Evolutionary conservation across 23 tunicate genomes (phyloP), one percentile per base, ranked within the genome.

Genomic region (Pegea sp.): DNA sequence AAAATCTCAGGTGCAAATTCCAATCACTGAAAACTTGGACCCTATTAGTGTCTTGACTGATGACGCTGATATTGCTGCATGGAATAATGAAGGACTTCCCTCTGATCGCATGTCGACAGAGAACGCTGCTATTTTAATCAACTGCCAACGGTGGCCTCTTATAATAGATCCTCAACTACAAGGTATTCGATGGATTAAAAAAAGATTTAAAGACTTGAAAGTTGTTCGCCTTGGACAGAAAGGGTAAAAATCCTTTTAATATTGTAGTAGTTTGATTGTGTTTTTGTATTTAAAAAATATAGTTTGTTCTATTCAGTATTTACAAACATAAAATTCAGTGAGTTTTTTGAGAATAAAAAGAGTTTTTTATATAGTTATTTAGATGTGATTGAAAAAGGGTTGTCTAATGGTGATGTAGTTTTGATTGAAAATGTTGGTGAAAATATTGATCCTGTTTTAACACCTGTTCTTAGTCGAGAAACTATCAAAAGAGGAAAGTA

Each of bases 21-120:
- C 99, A 1, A 79, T 50, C 33, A 91, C 99, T 0, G 93, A 78
- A 57, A 78, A 66, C 2, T 57, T 91, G 0, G 99, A 91, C 50
- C 79, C 92, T 6, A 46, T 91, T 5, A 28, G 71, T 2, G 75
- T 91, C 61, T 67, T 91, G 52, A 91, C 92, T 49, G 99, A 78
- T 43, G 99, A 78, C 55, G 90, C 99, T 16, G 92, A 71, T 53
- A 69, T 91, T 27, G 99, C 99, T 2, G 49, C 71, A 3, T 91
- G 99, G 99, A 91, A 91, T 49, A 91, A 91, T 62, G 86, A 91
- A 38, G 99, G 99, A 24, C 56, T 91, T 1, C 99, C 99, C 1
- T 79, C 99, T 3, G 99, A 91, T 38, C 57, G 92, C 2, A 91
- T 91, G 99, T 91, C 99, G 22, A 78, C 81, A 0, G 99, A 91